Evolutionary conservation across 2,797 vertebrate species (phyloP).

Genomic region (Sebastolobus altivelis): DNA sequence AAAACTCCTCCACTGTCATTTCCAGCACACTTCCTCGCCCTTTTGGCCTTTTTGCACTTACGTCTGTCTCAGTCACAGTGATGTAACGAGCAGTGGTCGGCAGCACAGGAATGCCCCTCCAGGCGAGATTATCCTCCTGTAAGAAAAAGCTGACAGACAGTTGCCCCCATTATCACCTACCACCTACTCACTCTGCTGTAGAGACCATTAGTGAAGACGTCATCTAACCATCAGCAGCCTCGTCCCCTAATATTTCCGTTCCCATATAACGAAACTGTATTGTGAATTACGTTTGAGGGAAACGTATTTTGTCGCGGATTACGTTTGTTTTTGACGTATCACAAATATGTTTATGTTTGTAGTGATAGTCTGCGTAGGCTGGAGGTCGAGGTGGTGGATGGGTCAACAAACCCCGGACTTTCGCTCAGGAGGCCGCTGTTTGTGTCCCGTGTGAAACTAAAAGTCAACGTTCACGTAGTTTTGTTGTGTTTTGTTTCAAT

Average conservation of each 20-base stretch:
- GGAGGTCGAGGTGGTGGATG: no score
- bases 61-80: constrained; percentile 29
- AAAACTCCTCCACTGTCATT: constrained; percentile 37
- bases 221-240: not conserved
- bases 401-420: not conserved
- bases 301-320: no score
- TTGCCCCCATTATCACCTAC: constrained; percentile 1
- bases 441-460: not conserved
- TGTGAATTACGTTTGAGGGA: no score
- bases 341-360: no score
- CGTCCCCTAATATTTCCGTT: not conserved
- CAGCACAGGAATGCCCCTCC: constrained; percentile 30
- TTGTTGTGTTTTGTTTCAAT: not conserved
- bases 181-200: not conserved
- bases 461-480: not conserved
- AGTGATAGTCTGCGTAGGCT: no score
- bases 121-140: constrained; percentile 26
- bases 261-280: no score
- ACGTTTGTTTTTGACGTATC: no score
- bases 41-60: constrained; percentile 6
- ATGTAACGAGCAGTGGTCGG: constrained; percentile 5
- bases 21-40: constrained; percentile 8
- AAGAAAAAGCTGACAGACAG: constrained; percentile 6
- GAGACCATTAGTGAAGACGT: not conserved
- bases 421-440: not conserved